phyloP scores from a whole-genome alignment of 2,113 vertebrate species.

The Psittacula cyanocephala region DNA sequence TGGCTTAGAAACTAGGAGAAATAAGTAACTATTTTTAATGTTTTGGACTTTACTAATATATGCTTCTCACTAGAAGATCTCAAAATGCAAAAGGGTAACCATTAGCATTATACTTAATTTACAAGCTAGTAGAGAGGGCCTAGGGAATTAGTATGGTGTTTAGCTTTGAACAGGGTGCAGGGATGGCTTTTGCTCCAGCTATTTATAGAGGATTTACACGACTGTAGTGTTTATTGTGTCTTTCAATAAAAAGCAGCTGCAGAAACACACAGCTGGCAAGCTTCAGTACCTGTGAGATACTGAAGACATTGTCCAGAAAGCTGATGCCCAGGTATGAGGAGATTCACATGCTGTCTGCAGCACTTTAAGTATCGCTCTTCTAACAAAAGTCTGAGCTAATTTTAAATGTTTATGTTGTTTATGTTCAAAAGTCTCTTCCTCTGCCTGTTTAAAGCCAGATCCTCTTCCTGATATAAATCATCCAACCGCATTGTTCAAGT shows the following conservation, averaged over 20 bases:
- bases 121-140: background rate
- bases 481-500: background rate
- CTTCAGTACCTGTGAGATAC: constrained; percentile 57
- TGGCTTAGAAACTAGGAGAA: constrained; percentile 13
- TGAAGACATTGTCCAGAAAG: constrained; percentile 37
- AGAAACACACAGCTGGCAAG: constrained; percentile 44
- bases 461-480: constrained; percentile 32
- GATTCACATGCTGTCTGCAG: background rate
- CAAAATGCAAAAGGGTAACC: background rate
- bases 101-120: background rate
- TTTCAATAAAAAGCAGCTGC: constrained; percentile 64
- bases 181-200: constrained; percentile 32
- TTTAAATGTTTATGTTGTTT: constrained; percentile 57
- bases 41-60: background rate
- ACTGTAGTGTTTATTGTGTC: constrained; percentile 58
- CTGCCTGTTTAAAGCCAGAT: constrained; percentile 18
- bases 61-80: background rate
- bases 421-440: constrained; percentile 26
- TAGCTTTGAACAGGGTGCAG: background rate
- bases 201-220: constrained; percentile 58
- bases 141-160: background rate
- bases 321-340: constrained; percentile 37
- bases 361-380: constrained; percentile 20
- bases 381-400: constrained; percentile 32
- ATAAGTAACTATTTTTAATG: constrained; percentile 5